Evolutionary conservation across 2,797 vertebrate species (phyloP).

Genomic region (Premnoplex brunnescens): DNA sequence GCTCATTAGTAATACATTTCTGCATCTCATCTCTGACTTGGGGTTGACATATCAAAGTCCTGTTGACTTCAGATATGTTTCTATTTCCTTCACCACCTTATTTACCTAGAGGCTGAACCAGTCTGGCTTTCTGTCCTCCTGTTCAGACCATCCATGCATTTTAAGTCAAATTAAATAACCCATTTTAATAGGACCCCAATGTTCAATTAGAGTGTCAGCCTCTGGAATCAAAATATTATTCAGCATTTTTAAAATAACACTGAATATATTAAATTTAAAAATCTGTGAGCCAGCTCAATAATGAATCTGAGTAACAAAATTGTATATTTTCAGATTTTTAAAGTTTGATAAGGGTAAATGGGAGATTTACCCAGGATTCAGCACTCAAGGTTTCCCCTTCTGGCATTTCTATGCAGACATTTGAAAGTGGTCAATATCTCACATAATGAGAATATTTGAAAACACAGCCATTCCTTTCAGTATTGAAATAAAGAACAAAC

Average conservation of each 20-base stretch:
- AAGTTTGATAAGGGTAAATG: not conserved
- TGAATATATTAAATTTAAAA: not conserved
- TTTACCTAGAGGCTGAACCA: not conserved
- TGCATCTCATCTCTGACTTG: not conserved
- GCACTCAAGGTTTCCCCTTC: not conserved
- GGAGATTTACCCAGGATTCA: not conserved
- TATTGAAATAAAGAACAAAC: not conserved
- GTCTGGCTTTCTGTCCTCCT: not conserved
- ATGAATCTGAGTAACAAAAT: not conserved
- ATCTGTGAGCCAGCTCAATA: not conserved
- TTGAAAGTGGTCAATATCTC: not conserved
- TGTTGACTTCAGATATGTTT: not conserved
- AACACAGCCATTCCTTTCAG: not conserved
- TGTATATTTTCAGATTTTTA: rapidly evolving
- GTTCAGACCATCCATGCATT: not conserved
- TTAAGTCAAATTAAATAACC: not conserved
- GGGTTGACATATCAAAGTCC: not conserved
- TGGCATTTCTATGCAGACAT: not conserved
- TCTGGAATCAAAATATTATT: not conserved
- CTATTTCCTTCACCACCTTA: not conserved
- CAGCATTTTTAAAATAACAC: not conserved
- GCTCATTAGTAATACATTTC: not conserved
- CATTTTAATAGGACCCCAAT: not conserved
- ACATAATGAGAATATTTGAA: not conserved
- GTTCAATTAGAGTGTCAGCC: not conserved